phyloP scores from a whole-genome alignment of 2,797 vertebrate species.

The Meriones psammophilus region DNA sequence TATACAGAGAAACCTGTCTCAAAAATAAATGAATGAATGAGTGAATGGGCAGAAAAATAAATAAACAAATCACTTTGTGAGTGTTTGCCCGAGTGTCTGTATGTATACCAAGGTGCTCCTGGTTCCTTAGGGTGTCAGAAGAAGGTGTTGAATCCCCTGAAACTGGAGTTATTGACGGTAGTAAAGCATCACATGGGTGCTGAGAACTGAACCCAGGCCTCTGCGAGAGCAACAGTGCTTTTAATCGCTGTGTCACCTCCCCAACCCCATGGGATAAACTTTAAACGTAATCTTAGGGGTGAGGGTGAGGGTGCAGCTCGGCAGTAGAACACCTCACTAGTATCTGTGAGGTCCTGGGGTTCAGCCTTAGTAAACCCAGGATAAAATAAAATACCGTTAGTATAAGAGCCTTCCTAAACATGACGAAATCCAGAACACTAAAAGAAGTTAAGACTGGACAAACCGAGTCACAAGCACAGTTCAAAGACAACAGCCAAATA shows the following conservation, averaged over 20 bases:
- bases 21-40: no score
- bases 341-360: not conserved
- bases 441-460: not conserved
- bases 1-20: no score
- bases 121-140: not conserved
- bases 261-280: no score
- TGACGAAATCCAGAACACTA: not conserved
- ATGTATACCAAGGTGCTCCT: not conserved
- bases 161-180: not conserved
- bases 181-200: not conserved
- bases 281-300: not conserved
- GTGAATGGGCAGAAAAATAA: no score
- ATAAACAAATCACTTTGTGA: not conserved
- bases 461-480: slow-evolving; percentile 42
- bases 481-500: slow-evolving; percentile 24
- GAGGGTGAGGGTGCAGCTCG: not conserved
- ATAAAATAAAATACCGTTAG: not conserved
- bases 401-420: slow-evolving; percentile 9
- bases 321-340: not conserved
- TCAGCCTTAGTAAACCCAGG: not conserved
- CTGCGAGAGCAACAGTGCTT: not conserved
- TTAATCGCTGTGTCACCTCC: not conserved
- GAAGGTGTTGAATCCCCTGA: not conserved
- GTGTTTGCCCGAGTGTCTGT: not conserved
- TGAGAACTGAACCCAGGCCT: not conserved